Evolutionary conservation across 2,888 invertebrate genomes (phyloP), one percentile per base, ranked within the genome.

Genomic region (Coelogynopora nodosa): DNA sequence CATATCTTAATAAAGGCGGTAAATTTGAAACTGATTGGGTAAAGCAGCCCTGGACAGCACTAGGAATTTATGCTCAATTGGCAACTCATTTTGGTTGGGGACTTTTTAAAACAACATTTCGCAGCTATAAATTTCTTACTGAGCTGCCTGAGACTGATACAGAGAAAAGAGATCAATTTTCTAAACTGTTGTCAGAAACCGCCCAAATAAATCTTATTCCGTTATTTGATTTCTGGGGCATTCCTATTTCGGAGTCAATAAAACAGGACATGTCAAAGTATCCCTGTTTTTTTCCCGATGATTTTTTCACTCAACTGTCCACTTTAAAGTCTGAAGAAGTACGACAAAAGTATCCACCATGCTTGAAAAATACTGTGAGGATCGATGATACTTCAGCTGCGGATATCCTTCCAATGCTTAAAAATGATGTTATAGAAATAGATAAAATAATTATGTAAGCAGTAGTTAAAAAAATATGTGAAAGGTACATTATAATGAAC

Each of bases 11-110:
- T 13, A 67, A 82, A 1, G 88, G 88, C n/a, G 88, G 88, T 0
- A 23, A 84, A 31, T 89, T 88, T 74, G 80, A 87, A 28, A 49
- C 18, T 49, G n/a, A n/a, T n/a, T 82, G 74, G n/a, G 89, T 89
- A 88, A 87, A 87, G 81, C 31, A 74, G 0, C 29, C 87, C 13
- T 87, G 88, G 23, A 87, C 86, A 5, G 89, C 89, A 26, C 87
- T 89, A n/a, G 30, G 84, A 27, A 83, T 89, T 0, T 89, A 89
- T 86, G 88, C 88, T 5, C 89, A 89, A 84, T 85, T 89, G 28
- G 88, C 87, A 2, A 87, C 88, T 1, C 85, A 88, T 31, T 89
- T 89, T 83, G 89, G 89, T 23, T 89, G 88, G 88, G 88, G 86
- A 0, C 30, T 86, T 29, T 89, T 88, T 88, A 88, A 89, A 84